Base-by-base conservation (phyloP, 2,797 vertebrate genomes). In the Gallinago solitaria region DNA sequence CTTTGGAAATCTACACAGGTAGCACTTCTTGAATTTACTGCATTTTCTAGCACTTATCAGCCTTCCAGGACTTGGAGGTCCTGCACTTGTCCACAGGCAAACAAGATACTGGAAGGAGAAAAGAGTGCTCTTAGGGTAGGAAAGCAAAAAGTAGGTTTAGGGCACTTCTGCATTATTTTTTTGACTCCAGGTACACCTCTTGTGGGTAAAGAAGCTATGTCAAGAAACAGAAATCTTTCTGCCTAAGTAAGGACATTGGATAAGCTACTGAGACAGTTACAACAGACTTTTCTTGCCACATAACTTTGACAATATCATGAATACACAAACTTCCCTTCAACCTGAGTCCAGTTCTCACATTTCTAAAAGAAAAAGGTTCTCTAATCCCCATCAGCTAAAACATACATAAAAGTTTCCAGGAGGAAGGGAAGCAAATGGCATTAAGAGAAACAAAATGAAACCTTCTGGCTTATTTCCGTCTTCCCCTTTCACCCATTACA, bases 251-350 rank as follows among this genome's bases (percentile, higher is more conserved):
- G n/a, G 8, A 41, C 8, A 30, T 14, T 23, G 43, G 20, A 51
- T 30, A 87, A 92, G 12, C 41, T 63, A 59, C 37, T 17, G 30
- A 75, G 10, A 56, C 10, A 64, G 20, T 64, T 56, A 59, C 7
- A 78, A 53, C 5, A 77, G 10, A 71, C 74, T 53, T 54, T 75
- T 56, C 32, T 56, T 0, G 0, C 70, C 23, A 73, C 1, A 0
- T 17, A 67, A 47, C 11, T 69, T 37, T 20, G n/a, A 37, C 9
- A 16, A 28, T 25, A 27, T 7, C 9, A n/a, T 7, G 8, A 77
- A 77, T 16, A 81, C 4, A n/a, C 4, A 5, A 14, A 75, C 25
- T 71, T 69, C 35, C 59, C n/a, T 32, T 61, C 19, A 65, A 57
- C 15, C 6, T 2, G 3, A 70, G 24, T 53, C 20, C 28, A 63